Percentiles rank a stretch among this genome's conserved stretches.
Conservation (phyloP, 2,113 vertebrate genomes). For the Cryptomyrus ogoouensis region DNA sequence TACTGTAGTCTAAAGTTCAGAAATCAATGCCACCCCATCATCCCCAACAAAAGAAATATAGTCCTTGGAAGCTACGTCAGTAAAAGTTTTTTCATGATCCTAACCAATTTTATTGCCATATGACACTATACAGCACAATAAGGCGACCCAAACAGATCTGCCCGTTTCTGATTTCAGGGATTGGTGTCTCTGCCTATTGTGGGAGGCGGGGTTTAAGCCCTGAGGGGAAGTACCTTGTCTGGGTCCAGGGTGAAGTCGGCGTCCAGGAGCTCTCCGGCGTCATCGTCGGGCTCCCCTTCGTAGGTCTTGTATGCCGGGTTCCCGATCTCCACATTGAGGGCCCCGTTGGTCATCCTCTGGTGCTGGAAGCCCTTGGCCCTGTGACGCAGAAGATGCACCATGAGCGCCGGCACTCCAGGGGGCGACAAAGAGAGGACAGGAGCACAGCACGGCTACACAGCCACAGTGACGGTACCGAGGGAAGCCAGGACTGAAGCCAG, state of each 20-base stretch:
- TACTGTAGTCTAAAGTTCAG: background rate
- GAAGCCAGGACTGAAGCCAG: constrained; percentile 25
- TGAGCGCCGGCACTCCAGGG: background rate
- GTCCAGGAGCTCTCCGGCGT: constrained; percentile 86
- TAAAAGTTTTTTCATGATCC: background rate
- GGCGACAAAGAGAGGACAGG: background rate
- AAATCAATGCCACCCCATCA: background rate
- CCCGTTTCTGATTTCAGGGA: background rate
- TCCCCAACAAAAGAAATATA: background rate
- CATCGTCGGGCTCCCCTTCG: constrained; percentile 86
- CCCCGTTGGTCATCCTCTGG: constrained; percentile 92
- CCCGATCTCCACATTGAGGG: constrained; percentile 96
- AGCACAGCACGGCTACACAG: constrained; percentile 16
- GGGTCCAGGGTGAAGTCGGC: constrained; percentile 89
- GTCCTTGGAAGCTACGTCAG: background rate
- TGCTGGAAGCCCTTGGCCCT: constrained; percentile 97
- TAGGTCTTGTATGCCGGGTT: constrained; percentile 98
- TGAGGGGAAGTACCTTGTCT: constrained; percentile 71
- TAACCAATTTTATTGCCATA: background rate
- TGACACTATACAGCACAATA: background rate
- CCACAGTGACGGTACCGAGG: constrained; percentile 5
- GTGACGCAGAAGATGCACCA: constrained; percentile 32
- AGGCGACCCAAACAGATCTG: background rate
- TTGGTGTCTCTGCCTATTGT: background rate
- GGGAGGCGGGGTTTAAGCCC: background rate